A percentile compares a stretch with the other conserved stretches of the same genome.
phyloP scores from a whole-genome alignment of 2,113 vertebrate species.

The Charadrius vociferus region DNA sequence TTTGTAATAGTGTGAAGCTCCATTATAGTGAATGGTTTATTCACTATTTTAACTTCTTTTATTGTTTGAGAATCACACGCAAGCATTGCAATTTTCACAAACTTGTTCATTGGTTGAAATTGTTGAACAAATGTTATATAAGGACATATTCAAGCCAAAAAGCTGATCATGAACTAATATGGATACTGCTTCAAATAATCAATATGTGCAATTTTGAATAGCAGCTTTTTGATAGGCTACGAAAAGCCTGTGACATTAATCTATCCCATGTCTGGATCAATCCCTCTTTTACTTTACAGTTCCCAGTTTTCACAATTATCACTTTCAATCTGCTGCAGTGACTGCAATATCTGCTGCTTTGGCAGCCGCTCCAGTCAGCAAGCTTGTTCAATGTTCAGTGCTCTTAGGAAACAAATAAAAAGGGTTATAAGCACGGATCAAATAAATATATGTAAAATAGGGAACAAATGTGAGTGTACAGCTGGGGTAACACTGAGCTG shows the following conservation, averaged over 20 bases:
- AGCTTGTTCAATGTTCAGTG: not conserved
- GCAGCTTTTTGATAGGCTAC: not conserved
- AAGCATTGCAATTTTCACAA: not conserved
- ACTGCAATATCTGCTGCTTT: slow-evolving; percentile 9
- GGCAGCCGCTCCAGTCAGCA: not conserved
- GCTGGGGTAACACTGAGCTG: not conserved
- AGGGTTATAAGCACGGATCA: not conserved
- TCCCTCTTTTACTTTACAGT: not conserved
- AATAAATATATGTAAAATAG: not conserved
- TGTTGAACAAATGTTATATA: not conserved
- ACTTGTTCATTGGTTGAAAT: not conserved
- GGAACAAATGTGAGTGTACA: not conserved
- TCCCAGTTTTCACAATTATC: slow-evolving; percentile 1
- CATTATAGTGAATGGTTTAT: not conserved
- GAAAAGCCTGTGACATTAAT: not conserved
- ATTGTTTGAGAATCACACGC: not conserved
- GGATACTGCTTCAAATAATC: not conserved
- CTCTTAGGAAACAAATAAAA: not conserved
- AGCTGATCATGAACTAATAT: not conserved
- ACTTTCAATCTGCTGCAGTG: not conserved
- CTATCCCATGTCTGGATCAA: not conserved
- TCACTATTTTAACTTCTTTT: not conserved
- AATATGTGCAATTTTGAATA: not conserved
- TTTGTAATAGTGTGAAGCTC: not conserved
- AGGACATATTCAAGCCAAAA: not conserved